Evolutionary conservation across 2,888 invertebrate species (phyloP).

Genomic region (Acronicta aceris): DNA sequence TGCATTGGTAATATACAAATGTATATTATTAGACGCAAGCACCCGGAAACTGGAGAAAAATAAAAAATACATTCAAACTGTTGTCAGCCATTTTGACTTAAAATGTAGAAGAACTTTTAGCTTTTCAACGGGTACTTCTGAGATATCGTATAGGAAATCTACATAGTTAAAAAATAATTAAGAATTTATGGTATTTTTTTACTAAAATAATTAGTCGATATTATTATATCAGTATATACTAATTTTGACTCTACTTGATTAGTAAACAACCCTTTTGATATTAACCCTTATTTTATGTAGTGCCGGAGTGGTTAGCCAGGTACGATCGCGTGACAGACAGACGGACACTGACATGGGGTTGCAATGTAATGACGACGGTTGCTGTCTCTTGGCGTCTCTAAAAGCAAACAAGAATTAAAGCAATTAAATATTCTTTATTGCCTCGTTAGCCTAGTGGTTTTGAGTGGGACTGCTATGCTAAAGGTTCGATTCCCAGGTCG

Average conservation of each 20-base stretch:
- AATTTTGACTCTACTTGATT: background rate
- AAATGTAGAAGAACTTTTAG: too few relatives aligned
- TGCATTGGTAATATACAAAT: background rate
- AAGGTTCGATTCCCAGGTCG: too few relatives aligned
- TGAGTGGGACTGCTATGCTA: too few relatives aligned
- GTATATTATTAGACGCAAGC: background rate
- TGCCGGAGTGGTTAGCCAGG: slow-evolving; percentile 2
- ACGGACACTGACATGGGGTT: slow-evolving; percentile 35
- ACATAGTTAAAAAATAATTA: too few relatives aligned
- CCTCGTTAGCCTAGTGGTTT: too few relatives aligned
- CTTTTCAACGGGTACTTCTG: too few relatives aligned
- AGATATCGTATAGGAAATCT: too few relatives aligned
- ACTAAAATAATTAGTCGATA: too few relatives aligned
- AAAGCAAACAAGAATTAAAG: slow-evolving; percentile 6
- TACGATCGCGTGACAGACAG: slow-evolving; percentile 21
- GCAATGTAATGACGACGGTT: slow-evolving; percentile 14
- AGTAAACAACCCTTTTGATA: slow-evolving; percentile 2
- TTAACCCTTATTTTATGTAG: slow-evolving; percentile 13
- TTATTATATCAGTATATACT: too few relatives aligned
- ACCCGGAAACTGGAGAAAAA: background rate
- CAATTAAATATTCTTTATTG: background rate
- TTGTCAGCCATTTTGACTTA: too few relatives aligned
- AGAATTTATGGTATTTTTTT: too few relatives aligned
- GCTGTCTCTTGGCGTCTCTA: background rate
- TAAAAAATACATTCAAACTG: too few relatives aligned